These are phyloP conservation scores for Otolemur crassicaudatus DNA, from an alignment of 2,797 vertebrate species.

Conservation along the genomic window DNA sequence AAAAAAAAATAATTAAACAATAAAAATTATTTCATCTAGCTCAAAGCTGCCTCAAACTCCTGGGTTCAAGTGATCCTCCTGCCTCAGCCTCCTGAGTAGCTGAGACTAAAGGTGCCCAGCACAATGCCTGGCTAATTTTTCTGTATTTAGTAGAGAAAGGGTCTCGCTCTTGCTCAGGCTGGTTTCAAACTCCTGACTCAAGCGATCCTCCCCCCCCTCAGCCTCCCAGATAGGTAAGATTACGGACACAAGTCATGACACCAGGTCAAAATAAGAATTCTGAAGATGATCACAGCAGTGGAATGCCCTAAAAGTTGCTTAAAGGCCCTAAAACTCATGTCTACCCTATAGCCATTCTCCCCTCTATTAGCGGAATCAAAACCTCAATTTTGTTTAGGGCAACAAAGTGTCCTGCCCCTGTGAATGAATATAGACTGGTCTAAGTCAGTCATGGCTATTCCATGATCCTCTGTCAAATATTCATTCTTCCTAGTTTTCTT, in stretches of 20 bases:
- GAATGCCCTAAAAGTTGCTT: background rate
- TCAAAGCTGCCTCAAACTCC: too few relatives aligned
- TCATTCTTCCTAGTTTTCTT: background rate
- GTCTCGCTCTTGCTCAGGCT: too few relatives aligned
- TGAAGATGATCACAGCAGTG: background rate
- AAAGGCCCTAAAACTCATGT: background rate
- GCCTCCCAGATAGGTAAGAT: too few relatives aligned
- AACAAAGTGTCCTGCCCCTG: background rate
- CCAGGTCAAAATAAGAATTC: background rate
- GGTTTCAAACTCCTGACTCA: too few relatives aligned
- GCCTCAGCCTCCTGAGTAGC: too few relatives aligned
- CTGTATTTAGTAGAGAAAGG: too few relatives aligned
- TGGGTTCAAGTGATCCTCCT: too few relatives aligned
- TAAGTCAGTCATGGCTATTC: background rate
- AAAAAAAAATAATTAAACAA: background rate
- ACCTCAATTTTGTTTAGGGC: background rate
- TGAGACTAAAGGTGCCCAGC: too few relatives aligned
- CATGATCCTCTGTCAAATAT: background rate
- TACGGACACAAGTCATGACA: too few relatives aligned
- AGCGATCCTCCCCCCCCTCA: too few relatives aligned
- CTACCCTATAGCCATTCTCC: background rate
- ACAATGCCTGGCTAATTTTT: too few relatives aligned
- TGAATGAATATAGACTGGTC: background rate
- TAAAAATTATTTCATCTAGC: background rate
- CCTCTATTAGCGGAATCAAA: conserved; percentile 11